These are phyloP conservation scores for Acyrthosiphon pisum DNA, from an alignment of 1,140 invertebrate species.

Conservation along the genomic window DNA sequence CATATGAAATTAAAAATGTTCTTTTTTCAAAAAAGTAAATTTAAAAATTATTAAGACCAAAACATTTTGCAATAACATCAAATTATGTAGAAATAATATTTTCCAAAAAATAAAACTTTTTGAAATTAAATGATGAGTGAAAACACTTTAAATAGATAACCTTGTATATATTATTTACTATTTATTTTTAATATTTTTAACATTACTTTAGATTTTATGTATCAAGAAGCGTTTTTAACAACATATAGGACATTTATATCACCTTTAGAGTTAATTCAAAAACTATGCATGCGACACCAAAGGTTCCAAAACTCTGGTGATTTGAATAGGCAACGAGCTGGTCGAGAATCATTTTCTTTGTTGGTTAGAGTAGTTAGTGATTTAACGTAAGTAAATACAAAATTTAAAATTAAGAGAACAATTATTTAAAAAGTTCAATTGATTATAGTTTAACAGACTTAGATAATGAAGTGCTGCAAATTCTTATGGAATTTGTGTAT, in stretches of 20 bases:
- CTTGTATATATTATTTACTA: not conserved
- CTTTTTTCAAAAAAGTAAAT: no score
- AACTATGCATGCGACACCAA: conserved; percentile 85
- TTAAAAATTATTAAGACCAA: not conserved
- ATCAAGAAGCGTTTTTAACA: conserved; percentile 96
- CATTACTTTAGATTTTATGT: conserved; percentile 80
- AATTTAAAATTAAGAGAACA: not conserved
- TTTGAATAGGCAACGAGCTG: conserved; percentile 76
- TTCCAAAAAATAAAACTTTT: not conserved
- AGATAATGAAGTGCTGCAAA: conserved; percentile 75
- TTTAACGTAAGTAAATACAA: conserved; percentile 75
- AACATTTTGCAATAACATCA: not conserved
- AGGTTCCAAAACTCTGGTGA: conserved; percentile 81
- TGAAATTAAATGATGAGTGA: not conserved
- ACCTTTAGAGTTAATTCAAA: conserved; percentile 85
- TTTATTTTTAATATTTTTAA: conserved; percentile 61
- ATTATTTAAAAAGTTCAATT: conserved; percentile 44
- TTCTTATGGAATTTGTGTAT: conserved; percentile 90
- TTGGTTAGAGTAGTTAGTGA: conserved; percentile 92
- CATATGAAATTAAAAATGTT: no score
- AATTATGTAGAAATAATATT: no score
- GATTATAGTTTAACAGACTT: conserved; percentile 79
- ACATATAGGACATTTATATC: conserved; percentile 95
- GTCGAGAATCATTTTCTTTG: conserved; percentile 85
- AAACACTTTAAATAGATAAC: not conserved